Base-by-base conservation (phyloP, 2,888 invertebrate genomes). In the Idaea aversata region DNA sequence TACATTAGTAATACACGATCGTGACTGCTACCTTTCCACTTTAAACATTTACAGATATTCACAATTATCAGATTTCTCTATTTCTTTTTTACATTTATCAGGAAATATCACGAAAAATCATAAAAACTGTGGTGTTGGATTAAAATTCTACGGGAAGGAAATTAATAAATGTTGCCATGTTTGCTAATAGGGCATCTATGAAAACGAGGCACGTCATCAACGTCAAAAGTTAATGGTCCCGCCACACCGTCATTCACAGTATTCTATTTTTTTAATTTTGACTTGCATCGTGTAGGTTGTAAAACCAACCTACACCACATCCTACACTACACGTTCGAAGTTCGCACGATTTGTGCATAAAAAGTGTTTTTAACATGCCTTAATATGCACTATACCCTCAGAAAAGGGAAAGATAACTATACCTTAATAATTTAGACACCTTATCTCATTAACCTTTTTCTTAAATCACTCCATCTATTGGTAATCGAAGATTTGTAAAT, bases 1-100 rank as follows among this genome's bases (percentile, higher is more conserved):
- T 70, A 79, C 84, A 83, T 84, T 72, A 83, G 82, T 70, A 65
- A 60, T 58, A 65, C n/a, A 57, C 34, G 47, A 47, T 47, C 47
- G 47, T 47, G 13, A 47, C 13, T 47, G 47, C 10, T 47, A 47
- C 47, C 47, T 13, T 4, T 47, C 47, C 47, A 47, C 47, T 47
- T 47, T 47, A 47, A 47, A 47, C 47, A 13, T 13, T 13, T 47
- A 47, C 47, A 47, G 47, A 47, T 47, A 47, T 47, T 47, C 47
- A 47, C 47, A 47, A 47, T 13, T 47, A 47, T 47, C 4, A 47
- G 47, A 47, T 47, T 47, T 47, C 47, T 13, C 5, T 47, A 47
- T 5, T 47, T 47, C 47, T 47, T 47, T 47, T 4, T 47, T 13
- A 34, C 16, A 59, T 59, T 59, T 59, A 59, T 16, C 5, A 7